These are phyloP conservation scores for Nyctereutes procyonoides DNA, from an alignment of 2,113 vertebrate species.

Conservation along the genomic window DNA sequence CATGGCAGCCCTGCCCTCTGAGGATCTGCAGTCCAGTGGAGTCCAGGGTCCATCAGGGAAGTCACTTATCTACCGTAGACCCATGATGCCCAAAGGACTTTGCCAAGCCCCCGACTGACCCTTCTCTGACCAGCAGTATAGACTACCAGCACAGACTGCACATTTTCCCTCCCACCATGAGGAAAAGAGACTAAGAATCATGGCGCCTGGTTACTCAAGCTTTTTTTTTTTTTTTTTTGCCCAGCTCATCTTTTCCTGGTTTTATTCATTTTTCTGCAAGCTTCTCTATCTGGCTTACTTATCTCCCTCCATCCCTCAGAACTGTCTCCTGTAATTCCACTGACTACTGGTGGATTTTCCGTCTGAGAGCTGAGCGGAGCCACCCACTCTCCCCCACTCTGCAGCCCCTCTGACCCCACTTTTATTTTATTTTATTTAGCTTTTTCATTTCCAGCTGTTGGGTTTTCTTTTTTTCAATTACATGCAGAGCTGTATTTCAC, in stretches of 20 bases:
- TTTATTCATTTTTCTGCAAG: slow-evolving; percentile 85
- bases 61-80: background rate
- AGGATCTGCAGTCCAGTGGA: background rate
- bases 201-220: slow-evolving; percentile 38
- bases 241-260: slow-evolving; percentile 73
- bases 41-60: background rate
- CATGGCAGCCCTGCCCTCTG: fast-evolving
- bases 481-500: background rate
- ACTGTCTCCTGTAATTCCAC: slow-evolving; percentile 75
- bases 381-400: background rate
- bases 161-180: background rate
- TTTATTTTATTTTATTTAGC: slow-evolving; percentile 24
- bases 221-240: slow-evolving; percentile 62
- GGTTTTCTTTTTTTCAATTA: slow-evolving; percentile 63
- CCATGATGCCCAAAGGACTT: background rate
- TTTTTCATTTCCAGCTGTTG: slow-evolving; percentile 39
- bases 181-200: background rate
- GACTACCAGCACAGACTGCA: too few species aligned
- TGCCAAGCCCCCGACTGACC: background rate
- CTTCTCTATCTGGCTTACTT: slow-evolving; percentile 79
- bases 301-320: slow-evolving; percentile 84
- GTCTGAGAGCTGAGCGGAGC: slow-evolving; percentile 68
- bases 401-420: background rate
- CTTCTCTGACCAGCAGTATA: fast-evolving
- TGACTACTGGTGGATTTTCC: slow-evolving; percentile 57